Evolutionary conservation across 1,140 invertebrate genomes (phyloP), one percentile per base, ranked within the genome.

Genomic region (Rhynchophorus ferrugineus): DNA sequence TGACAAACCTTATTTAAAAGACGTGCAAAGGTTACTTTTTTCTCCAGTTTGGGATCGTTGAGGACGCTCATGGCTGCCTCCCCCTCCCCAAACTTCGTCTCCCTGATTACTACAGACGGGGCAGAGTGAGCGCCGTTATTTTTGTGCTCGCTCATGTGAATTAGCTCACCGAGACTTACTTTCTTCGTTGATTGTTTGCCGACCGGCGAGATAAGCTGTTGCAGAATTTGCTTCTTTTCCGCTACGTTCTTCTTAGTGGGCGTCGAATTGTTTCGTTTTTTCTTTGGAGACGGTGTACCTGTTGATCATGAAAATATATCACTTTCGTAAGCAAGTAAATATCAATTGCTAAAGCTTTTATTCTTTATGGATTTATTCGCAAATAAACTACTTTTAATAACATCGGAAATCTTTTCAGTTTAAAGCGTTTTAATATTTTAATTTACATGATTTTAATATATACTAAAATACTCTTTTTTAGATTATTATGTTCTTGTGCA

Each of bases 11-110:
- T 84, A 59, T 81, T 83, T 17, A 85, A 67, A 20, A 87, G 66
- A 54, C 83, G 73, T 5, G 84, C 84, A 64, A 87, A 87, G 1
- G 83, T 85, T 0, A 87, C 84, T 69, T 85, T 84, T 67, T 84
- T 85, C 59, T 84, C 83, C 42, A 82, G 66, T 61, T 83, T 84
- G 21, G 76, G 76, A 66, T 81, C 79, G 24, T 69, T 73, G 44
- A 79, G 69, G 55, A 75, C 77, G 2, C 73, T 70, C 6, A 73
- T 71, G 0, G 74, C 73, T 3, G 74, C 71, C 9, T 61, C 58
- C 49, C 70, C 72, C 7, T 57, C 60, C 5, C 67, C 73, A 55
- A 82, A 80, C 42, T 76, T 78, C 0, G 78, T 81, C 57, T 82
- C 77, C 53, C n/a, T 57, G 45, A 54, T 63, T 54, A 20, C 42